Percentiles rank a stretch among this genome's conserved stretches.
Evolutionary conservation across 2,113 vertebrate species (phyloP).

Genomic region (Osmerus mordax): DNA sequence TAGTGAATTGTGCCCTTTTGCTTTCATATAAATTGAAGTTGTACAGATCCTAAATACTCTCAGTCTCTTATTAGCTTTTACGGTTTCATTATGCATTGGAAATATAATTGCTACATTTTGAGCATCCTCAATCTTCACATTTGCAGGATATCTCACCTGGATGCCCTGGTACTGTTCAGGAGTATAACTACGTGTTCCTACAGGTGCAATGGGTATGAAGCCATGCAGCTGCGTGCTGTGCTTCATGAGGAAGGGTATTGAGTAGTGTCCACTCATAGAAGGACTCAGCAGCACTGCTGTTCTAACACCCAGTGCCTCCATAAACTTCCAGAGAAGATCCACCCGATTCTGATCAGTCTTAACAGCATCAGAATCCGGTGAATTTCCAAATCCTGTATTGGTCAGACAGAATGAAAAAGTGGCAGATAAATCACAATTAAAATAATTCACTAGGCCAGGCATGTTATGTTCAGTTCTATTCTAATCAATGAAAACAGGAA

Average conservation of each 20-base stretch:
- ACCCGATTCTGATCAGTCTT: conserved; percentile 77
- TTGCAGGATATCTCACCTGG: conserved; percentile 71
- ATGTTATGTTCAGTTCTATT: no score
- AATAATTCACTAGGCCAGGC: no score
- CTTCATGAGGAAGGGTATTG: conserved; percentile 85
- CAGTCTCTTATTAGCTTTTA: not conserved
- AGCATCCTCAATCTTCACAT: not conserved
- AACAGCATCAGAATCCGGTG: conserved; percentile 65
- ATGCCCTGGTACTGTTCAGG: conserved; percentile 80
- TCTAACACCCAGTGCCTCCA: conserved; percentile 76
- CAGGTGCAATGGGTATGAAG: conserved; percentile 86
- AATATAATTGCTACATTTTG: not conserved
- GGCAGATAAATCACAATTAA: not conserved
- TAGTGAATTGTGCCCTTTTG: not conserved
- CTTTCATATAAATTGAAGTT: not conserved
- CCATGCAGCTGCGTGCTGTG: conserved; percentile 73
- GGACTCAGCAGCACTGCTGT: conserved; percentile 85
- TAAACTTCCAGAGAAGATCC: conserved; percentile 75
- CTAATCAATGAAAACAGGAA: no score
- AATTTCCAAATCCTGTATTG: conserved; percentile 84
- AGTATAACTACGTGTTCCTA: conserved; percentile 80
- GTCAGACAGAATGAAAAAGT: conserved; percentile 23
- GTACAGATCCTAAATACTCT: not conserved
- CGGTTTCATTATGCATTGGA: not conserved
- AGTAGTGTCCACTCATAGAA: conserved; percentile 91